Evolutionary conservation across 2,888 invertebrate genomes (phyloP).

Genomic region (Drosophila ezoana): DNA sequence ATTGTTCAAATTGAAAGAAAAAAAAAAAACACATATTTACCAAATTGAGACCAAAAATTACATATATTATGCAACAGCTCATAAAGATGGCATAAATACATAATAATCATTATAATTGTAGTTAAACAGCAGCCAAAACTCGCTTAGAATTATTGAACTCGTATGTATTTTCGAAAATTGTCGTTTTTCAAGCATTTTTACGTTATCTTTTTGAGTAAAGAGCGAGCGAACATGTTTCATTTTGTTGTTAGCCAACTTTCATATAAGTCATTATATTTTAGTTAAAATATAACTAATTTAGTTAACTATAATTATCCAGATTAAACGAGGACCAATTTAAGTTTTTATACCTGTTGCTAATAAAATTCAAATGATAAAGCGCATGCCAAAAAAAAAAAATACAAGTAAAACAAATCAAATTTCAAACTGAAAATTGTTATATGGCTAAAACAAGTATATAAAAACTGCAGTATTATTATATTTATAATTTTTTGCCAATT

Average conservation of each 20-base stretch:
- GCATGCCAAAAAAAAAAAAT: constrained; percentile 24
- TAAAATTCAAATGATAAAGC: constrained; percentile 21
- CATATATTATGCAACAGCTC: constrained; percentile 23
- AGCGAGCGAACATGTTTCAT: neutral
- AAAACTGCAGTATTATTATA: neutral
- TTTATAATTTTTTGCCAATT: neutral
- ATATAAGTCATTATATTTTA: constrained; percentile 28
- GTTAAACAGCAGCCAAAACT: constrained; percentile 31
- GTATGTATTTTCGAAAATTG: constrained; percentile 36
- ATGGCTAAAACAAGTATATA: neutral
- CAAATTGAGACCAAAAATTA: constrained; percentile 75
- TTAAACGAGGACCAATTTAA: constrained; percentile 43
- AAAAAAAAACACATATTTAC: constrained; percentile 35
- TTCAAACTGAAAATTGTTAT: neutral
- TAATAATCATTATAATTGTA: constrained; percentile 13
- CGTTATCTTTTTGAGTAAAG: constrained; percentile 6
- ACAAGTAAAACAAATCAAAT: constrained; percentile 4
- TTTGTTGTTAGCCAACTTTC: constrained; percentile 11
- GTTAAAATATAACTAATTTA: neutral
- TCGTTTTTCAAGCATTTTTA: constrained; percentile 40
- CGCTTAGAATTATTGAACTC: constrained; percentile 28
- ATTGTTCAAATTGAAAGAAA: constrained; percentile 21
- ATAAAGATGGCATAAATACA: constrained; percentile 5
- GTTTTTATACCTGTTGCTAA: constrained; percentile 68
- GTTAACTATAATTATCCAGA: constrained; percentile 2